These are phyloP conservation scores for Nymphalis c-album DNA, from an alignment of 2,888 invertebrate genomes.

Conservation along the genomic window DNA sequence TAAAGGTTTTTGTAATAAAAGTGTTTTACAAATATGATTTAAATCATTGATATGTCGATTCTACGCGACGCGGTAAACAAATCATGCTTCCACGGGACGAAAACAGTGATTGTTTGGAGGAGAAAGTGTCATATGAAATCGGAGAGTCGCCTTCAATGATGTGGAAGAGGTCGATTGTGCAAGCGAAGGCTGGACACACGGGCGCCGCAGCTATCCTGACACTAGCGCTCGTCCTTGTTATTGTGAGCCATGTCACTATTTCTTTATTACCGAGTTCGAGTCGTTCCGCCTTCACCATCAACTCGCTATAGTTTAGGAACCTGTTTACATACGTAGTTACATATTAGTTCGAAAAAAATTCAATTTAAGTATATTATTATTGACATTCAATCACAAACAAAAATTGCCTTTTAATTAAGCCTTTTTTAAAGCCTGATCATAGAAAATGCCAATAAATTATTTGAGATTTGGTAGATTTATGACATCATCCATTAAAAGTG, in stretches of 20 bases:
- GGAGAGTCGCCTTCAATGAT: constrained; percentile 77
- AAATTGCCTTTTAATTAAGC: too few relatives aligned
- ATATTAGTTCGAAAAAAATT: too few relatives aligned
- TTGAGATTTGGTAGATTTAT: too few relatives aligned
- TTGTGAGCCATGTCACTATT: constrained; percentile 51
- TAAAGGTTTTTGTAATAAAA: constrained; percentile 25
- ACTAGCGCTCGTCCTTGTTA: constrained; percentile 53
- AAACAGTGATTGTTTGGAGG: constrained; percentile 59
- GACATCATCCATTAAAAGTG: too few relatives aligned
- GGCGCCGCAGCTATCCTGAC: constrained; percentile 52
- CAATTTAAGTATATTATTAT: too few relatives aligned
- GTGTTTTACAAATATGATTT: constrained; percentile 32
- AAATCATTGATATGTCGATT: constrained; percentile 56
- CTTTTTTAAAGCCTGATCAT: too few relatives aligned
- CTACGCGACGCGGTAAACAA: constrained; percentile 33
- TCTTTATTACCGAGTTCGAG: background rate
- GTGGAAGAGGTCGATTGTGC: constrained; percentile 81
- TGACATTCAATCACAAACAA: too few relatives aligned
- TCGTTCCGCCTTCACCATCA: background rate
- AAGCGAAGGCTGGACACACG: constrained; percentile 59
- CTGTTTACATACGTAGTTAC: constrained; percentile 7
- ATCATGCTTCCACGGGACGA: constrained; percentile 54
- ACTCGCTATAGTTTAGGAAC: constrained; percentile 13
- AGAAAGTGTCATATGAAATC: constrained; percentile 79
- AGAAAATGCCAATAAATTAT: too few relatives aligned